These are phyloP conservation scores for Corythornis vintsioides DNA, from an alignment of 2,113 vertebrate species.

Conservation along the genomic window DNA sequence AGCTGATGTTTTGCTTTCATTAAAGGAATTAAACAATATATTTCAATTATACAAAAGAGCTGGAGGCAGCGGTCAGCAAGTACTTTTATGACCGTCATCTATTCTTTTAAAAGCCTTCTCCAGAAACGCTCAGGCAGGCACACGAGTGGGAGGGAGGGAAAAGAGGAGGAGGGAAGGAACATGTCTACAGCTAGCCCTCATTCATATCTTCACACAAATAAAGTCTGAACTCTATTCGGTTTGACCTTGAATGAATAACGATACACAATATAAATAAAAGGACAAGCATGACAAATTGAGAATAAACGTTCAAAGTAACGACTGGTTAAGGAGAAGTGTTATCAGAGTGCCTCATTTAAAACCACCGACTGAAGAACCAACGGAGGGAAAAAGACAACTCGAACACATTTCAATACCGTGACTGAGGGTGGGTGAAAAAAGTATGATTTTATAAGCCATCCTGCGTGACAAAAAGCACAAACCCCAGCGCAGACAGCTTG, in stretches of 20 bases:
- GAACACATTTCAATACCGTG: not conserved
- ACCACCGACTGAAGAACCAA: not conserved
- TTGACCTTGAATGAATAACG: not conserved
- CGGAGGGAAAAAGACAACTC: not conserved
- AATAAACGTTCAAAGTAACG: not conserved
- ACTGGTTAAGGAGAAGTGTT: not conserved
- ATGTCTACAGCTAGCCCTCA: not conserved
- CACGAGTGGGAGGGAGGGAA: not conserved
- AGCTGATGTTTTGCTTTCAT: not conserved
- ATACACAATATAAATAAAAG: not conserved
- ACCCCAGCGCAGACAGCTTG: not conserved
- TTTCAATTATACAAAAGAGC: not conserved
- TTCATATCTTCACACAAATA: not conserved
- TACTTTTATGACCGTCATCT: not conserved
- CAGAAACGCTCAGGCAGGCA: not conserved
- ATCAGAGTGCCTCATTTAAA: not conserved
- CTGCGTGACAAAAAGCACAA: not conserved
- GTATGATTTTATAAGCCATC: not conserved
- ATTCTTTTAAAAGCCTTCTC: conserved; percentile 10
- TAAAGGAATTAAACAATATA: not conserved
- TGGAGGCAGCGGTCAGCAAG: conserved; percentile 3
- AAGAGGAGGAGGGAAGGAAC: not conserved
- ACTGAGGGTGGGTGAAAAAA: not conserved
- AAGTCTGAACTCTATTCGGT: not conserved
- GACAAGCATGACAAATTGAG: not conserved